A percentile compares a stretch with the other conserved stretches of the same genome.
Evolutionary conservation across 2,797 vertebrate species (phyloP).

Genomic region (Dicrostonyx torquatus): DNA sequence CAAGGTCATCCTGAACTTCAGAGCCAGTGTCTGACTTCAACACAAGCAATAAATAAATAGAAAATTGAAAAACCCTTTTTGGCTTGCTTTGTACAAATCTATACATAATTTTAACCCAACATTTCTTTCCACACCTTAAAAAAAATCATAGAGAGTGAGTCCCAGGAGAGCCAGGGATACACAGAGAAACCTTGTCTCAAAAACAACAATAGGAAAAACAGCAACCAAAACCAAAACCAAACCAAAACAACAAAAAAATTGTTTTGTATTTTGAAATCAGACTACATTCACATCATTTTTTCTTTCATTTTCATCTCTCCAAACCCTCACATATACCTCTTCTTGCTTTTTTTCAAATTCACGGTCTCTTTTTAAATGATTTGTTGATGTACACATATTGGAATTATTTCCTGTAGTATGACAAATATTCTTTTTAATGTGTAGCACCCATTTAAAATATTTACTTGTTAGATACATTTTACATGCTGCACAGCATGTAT

Average conservation of each 20-base stretch:
- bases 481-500: constrained; percentile 8
- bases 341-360: background rate
- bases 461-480: constrained; percentile 32
- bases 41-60: background rate
- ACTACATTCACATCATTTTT: background rate
- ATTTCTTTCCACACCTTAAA: background rate
- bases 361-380: background rate
- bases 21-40: background rate
- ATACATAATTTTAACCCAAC: background rate
- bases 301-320: background rate
- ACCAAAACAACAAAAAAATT: background rate
- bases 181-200: background rate
- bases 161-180: background rate
- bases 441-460: constrained; percentile 5
- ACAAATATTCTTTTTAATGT: constrained; percentile 22
- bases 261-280: background rate
- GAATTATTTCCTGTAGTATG: background rate
- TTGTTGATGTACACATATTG: background rate
- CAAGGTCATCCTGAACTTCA: background rate
- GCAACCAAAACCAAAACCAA: background rate
- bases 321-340: background rate
- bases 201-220: too few species aligned
- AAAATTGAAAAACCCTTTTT: background rate
- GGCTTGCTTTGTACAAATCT: background rate
- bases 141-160: background rate